phyloP scores from a whole-genome alignment of 2,888 invertebrate genomes.

The Epirrhoe alternata region DNA sequence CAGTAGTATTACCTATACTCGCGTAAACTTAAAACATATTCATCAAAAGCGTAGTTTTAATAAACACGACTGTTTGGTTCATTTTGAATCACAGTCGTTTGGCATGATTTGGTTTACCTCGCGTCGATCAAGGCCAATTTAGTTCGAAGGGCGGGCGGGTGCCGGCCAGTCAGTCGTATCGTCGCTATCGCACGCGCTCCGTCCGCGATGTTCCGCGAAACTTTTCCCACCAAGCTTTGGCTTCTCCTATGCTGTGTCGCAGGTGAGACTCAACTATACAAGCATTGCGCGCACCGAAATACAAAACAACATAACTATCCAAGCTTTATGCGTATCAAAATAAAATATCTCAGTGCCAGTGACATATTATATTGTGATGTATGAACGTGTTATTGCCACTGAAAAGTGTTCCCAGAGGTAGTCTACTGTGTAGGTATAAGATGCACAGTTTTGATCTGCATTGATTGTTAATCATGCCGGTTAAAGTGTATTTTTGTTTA shows the following conservation, averaged over 20 bases:
- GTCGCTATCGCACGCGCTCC: constrained; percentile 34
- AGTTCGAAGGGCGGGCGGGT: constrained; percentile 70
- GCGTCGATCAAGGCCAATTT: constrained; percentile 65
- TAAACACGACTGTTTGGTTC: constrained; percentile 6
- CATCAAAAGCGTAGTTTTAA: constrained; percentile 4
- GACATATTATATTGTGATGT: constrained; percentile 19
- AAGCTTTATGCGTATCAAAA: not conserved
- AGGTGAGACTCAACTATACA: constrained; percentile 51
- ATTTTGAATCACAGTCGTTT: constrained; percentile 34
- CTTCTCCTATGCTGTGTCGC: constrained; percentile 66
- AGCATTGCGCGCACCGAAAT: not conserved
- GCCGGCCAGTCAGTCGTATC: constrained; percentile 39
- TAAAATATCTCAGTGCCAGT: constrained; percentile 12
- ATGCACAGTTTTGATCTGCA: constrained; percentile 9
- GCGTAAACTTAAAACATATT: not conserved
- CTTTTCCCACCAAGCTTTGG: constrained; percentile 16
- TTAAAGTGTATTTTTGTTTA: constrained; percentile 8
- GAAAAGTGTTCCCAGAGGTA: constrained; percentile 14
- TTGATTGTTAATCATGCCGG: constrained; percentile 6
- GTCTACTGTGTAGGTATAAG: constrained; percentile 2
- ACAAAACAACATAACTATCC: not conserved
- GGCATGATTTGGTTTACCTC: constrained; percentile 55
- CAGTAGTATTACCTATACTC: not conserved
- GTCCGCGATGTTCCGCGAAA: constrained; percentile 24
- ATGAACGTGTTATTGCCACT: constrained; percentile 20